Conservation (phyloP, 2,113 vertebrate species). For the Takifugu flavidus region DNA sequence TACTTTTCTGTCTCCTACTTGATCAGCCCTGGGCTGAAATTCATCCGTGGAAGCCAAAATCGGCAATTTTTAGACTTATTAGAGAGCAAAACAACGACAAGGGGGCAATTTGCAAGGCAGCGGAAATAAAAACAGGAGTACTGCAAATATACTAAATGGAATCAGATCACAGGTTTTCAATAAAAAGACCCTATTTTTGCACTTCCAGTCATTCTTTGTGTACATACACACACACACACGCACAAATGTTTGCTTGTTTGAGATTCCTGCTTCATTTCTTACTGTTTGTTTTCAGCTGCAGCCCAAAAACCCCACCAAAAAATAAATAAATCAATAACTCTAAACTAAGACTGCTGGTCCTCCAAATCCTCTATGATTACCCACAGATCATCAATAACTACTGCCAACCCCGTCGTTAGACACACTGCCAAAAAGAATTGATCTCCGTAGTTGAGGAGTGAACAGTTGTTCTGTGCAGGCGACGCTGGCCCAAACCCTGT, state of each 20-base stretch:
- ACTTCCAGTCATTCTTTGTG: too few relatives aligned
- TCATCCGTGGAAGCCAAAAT: too few relatives aligned
- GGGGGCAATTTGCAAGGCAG: background rate
- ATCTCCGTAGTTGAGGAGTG: slow-evolving; percentile 1
- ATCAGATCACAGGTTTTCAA: too few relatives aligned
- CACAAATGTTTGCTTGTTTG: background rate
- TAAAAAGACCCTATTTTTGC: too few relatives aligned
- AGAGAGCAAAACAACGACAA: slow-evolving; percentile 9
- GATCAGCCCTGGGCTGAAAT: too few relatives aligned
- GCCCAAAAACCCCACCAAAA: background rate
- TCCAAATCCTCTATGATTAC: slow-evolving; percentile 53
- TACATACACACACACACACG: too few relatives aligned
- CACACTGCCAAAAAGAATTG: too few relatives aligned
- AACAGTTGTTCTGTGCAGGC: slow-evolving; percentile 10
- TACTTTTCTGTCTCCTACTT: too few relatives aligned
- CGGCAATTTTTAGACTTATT: slow-evolving; percentile 10
- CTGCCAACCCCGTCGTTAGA: slow-evolving; percentile 31
- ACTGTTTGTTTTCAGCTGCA: slow-evolving; percentile 34
- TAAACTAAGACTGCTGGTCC: slow-evolving; percentile 53
- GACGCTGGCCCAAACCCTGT: slow-evolving; percentile 15
- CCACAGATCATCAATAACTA: slow-evolving; percentile 48
- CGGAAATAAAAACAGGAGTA: too few relatives aligned
- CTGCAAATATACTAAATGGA: too few relatives aligned
- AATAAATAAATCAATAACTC: slow-evolving; percentile 58
- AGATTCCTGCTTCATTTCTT: slow-evolving; percentile 41